These are phyloP conservation scores for Drosophila robusta DNA, from an alignment of 2,888 invertebrate genomes.

Conservation along the genomic window DNA sequence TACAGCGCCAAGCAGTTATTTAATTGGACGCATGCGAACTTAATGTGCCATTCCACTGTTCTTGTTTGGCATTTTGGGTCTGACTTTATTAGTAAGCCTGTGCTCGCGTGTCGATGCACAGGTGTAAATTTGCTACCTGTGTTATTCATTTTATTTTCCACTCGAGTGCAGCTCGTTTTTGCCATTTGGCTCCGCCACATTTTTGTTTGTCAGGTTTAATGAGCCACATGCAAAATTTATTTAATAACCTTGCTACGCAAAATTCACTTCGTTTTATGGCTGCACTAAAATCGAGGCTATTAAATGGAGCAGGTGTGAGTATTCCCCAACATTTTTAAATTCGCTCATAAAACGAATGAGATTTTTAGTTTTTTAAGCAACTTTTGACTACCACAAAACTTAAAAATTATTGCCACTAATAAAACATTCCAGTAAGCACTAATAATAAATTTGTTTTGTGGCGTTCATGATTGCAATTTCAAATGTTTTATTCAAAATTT, in stretches of 20 bases:
- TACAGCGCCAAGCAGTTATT: constrained; percentile 10
- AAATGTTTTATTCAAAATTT: background rate
- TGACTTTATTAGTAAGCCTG: constrained; percentile 15
- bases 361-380: background rate
- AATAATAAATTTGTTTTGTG: background rate
- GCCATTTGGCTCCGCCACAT: constrained; percentile 24
- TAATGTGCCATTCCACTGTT: constrained; percentile 16
- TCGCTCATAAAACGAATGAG: background rate
- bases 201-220: constrained; percentile 54
- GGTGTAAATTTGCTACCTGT: constrained; percentile 42
- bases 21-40: constrained; percentile 24
- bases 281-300: constrained; percentile 50
- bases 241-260: constrained; percentile 64
- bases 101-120: constrained; percentile 19
- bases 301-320: constrained; percentile 5
- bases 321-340: background rate
- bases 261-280: constrained; percentile 53
- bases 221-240: constrained; percentile 74
- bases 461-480: background rate
- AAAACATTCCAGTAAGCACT: constrained; percentile 1
- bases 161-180: constrained; percentile 33
- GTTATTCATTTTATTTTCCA: constrained; percentile 61
- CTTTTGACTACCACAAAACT: constrained; percentile 1
- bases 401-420: background rate
- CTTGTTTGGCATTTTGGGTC: constrained; percentile 21